A percentile compares a stretch with the other conserved stretches of the same genome.
Conservation (phyloP, 2,888 invertebrate species). For the Drosophila neonasuta region DNA sequence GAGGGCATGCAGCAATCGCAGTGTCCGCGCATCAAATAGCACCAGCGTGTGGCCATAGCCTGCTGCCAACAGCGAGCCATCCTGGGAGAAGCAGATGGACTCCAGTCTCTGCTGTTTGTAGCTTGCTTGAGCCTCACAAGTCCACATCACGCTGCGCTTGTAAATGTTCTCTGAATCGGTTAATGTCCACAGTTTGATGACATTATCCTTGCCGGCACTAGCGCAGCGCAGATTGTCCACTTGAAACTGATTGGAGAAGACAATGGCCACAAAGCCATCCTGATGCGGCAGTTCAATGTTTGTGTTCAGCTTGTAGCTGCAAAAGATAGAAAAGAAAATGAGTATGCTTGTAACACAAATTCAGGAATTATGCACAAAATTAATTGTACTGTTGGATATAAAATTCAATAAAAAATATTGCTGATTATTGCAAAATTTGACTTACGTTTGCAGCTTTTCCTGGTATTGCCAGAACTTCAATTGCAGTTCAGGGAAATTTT, state of each 20-base stretch:
- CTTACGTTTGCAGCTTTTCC: constrained; percentile 84
- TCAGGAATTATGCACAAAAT: no score
- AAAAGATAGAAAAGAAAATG: constrained; percentile 42
- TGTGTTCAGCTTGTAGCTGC: constrained; percentile 87
- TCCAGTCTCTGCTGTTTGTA: constrained; percentile 85
- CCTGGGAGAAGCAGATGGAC: constrained; percentile 86
- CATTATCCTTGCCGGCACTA: constrained; percentile 86
- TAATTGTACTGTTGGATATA: no score
- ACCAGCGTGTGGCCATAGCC: constrained; percentile 87
- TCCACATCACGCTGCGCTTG: constrained; percentile 85
- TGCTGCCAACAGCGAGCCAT: constrained; percentile 89
- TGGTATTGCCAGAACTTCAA: constrained; percentile 90
- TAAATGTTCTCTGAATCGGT: constrained; percentile 84
- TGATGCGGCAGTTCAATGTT: constrained; percentile 89
- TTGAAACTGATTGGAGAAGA: constrained; percentile 84
- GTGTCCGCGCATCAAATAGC: constrained; percentile 86
- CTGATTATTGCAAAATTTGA: no score
- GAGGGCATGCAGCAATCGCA: constrained; percentile 85
- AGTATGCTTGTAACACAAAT: no score
- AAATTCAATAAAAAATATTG: no score
- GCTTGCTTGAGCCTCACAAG: constrained; percentile 85
- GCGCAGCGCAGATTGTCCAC: constrained; percentile 84
- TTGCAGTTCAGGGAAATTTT: constrained; percentile 85
- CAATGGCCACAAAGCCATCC: constrained; percentile 84
- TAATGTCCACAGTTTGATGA: constrained; percentile 88